These are phyloP conservation scores for Nasonovia ribisnigri DNA, from an alignment of 2,888 invertebrate species.

Conservation along the genomic window DNA sequence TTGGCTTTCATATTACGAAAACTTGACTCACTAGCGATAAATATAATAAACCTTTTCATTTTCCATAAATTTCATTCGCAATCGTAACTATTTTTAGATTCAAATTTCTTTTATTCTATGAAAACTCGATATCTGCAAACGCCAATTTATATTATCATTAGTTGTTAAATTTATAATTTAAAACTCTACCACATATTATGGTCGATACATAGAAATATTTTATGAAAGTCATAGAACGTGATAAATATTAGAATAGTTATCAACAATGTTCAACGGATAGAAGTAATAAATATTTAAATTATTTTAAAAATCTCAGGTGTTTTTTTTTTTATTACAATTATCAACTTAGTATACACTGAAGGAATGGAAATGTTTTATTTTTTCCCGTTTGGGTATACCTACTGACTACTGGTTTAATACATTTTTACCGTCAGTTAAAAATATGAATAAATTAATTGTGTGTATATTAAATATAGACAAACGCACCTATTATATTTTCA, in stretches of 20 bases:
- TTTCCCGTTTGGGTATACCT: neutral
- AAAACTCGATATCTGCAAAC: neutral
- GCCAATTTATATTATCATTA: neutral
- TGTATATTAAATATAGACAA: neutral
- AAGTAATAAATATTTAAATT: neutral
- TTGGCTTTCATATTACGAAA: neutral
- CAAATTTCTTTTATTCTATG: neutral
- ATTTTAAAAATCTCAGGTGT: neutral
- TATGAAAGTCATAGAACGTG: neutral
- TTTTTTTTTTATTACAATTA: neutral
- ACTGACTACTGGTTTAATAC: neutral
- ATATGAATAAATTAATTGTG: neutral
- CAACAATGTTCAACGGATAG: neutral
- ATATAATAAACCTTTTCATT: neutral
- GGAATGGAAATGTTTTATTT: neutral
- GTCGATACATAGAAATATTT: neutral
- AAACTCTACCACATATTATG: neutral
- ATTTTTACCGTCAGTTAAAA: neutral
- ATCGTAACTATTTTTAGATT: neutral
- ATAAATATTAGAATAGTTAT: conserved; percentile 9
- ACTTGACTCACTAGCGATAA: neutral
- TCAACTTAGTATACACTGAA: neutral
- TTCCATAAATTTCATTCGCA: neutral
- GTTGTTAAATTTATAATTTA: neutral
- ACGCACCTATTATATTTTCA: neutral